Base-by-base conservation (phyloP, 2,888 invertebrate genomes). In the Gnatocerus cornutus region DNA sequence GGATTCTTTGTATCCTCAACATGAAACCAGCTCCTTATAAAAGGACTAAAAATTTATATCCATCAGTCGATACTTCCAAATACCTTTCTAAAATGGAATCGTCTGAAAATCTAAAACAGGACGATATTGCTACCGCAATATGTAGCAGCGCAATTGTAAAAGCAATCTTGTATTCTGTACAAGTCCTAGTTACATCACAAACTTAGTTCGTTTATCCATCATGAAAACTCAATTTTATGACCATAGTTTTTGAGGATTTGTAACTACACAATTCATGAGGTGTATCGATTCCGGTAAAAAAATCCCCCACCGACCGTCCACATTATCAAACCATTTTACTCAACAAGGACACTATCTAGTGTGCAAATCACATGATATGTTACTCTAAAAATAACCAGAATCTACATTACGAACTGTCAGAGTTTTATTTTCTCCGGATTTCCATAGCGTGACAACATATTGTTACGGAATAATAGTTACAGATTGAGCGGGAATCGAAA, bases 391-490 rank as follows among this genome's bases (percentile, higher is more conserved):
- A 53, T 53, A 53, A 14, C 30, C 29, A 37, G 53, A 53, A 21
- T 37, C 50, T 29, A 53, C 53, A 27, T 53, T 33, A 53, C 33
- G 3, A 8, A 13, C 16, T 53, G 53, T 53, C 53, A 53, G 37
- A 53, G 3, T 53, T 13, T 53, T 27, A 50, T 50, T 53, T 53
- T 50, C 14, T 53, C n/a, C 10, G 9, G 37, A 53, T 53, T 53
- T 53, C 30, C 53, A 33, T 53, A 53, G 53, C 53, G 53, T 53
- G 53, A 53, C 53, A 53, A 53, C 53, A 53, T 53, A 53, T 53
- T 53, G 14, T 53, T 53, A 53, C 29, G 53, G 37, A 53, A 13
- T 53, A 33, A 33, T 29, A 50, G 29, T 50, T n/a, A 16, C 21
- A 50, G 29, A 50, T 30, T 10, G 29, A 30, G 50, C n/a, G 53